Percentiles rank a stretch among this genome's conserved stretches.
These are phyloP conservation scores for Atrichornis clamosus DNA, from an alignment of 2,113 vertebrate genomes.

Conservation along the genomic window DNA sequence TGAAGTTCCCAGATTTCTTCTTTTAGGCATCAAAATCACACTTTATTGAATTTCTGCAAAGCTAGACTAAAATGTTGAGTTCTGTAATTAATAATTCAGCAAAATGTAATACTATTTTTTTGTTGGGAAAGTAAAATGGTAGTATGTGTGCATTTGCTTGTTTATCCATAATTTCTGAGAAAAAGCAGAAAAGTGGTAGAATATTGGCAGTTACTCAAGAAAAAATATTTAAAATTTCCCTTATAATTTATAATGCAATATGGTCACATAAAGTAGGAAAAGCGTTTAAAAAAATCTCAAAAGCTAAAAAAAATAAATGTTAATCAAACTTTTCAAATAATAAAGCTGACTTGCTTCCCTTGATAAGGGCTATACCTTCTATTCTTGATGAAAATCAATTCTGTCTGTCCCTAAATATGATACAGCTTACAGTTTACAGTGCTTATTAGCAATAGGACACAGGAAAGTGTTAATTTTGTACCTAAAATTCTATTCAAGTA, in stretches of 20 bases:
- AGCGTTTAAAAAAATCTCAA: not conserved
- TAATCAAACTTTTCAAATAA: not conserved
- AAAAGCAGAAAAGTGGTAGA: not conserved
- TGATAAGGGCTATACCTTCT: not conserved
- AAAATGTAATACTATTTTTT: not conserved
- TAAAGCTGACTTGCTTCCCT: not conserved
- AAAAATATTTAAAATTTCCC: not conserved
- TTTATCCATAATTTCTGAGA: not conserved
- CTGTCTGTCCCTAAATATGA: not conserved
- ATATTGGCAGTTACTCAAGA: not conserved
- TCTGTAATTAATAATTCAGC: not conserved
- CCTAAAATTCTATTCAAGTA: not conserved
- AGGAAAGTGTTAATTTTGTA: not conserved
- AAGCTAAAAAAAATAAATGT: not conserved
- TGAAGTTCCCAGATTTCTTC: not conserved
- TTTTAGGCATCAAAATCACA: not conserved
- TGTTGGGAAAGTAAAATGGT: not conserved
- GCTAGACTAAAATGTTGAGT: not conserved
- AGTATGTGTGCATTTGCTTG: not conserved
- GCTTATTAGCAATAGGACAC: not conserved
- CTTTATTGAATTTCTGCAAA: not conserved
- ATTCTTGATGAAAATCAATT: not conserved
- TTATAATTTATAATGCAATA: not conserved
- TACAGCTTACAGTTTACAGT: not conserved
- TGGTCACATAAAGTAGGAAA: not conserved